phyloP scores from a whole-genome alignment of 2,113 vertebrate species.

The Melierax canorus region DNA sequence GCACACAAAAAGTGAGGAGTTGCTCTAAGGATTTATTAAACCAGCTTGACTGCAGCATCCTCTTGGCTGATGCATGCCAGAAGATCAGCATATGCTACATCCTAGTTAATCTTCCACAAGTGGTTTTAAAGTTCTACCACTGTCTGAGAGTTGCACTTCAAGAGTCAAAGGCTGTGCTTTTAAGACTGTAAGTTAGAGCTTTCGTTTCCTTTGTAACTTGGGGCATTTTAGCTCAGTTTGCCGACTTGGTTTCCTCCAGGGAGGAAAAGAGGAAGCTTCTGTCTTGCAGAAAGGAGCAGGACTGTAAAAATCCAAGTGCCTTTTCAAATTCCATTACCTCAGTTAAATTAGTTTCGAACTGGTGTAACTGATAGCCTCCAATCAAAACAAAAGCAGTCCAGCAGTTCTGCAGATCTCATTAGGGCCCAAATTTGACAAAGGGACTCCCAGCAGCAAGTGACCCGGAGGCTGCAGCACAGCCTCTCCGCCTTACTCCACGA shows the following conservation, averaged over 20 bases:
- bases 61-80: background rate
- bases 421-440: background rate
- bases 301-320: background rate
- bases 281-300: background rate
- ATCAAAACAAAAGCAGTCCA: background rate
- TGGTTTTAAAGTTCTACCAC: background rate
- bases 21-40: background rate
- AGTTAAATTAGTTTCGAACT: background rate
- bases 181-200: background rate
- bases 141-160: background rate
- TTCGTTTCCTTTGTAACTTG: background rate
- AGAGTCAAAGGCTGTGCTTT: background rate
- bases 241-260: background rate
- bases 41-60: background rate
- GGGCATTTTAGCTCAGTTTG: background rate
- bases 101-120: background rate
- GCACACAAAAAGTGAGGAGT: background rate
- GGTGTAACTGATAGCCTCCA: fast-evolving
- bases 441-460: background rate
- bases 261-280: slow-evolving; percentile 41
- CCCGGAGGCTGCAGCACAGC: background rate
- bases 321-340: background rate
- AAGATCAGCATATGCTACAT: background rate
- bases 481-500: fast-evolving
- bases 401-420: background rate